phyloP scores from a whole-genome alignment of 2,113 vertebrate genomes.

The Riparia riparia region DNA sequence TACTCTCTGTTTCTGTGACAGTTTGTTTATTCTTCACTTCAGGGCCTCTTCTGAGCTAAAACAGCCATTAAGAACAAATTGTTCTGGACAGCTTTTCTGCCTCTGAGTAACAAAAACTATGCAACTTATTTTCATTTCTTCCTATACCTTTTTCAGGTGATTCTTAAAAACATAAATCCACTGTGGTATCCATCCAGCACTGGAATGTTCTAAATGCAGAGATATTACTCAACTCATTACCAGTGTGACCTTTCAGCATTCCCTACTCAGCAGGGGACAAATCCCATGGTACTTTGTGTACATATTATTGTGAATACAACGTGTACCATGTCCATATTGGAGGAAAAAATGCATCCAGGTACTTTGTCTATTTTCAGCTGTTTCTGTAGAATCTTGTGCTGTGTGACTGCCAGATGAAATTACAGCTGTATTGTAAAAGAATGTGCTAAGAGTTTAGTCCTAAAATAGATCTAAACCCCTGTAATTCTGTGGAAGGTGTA shows the following conservation, averaged over 20 bases:
- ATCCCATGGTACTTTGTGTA: not conserved
- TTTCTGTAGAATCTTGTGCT: not conserved
- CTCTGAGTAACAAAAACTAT: slow-evolving; percentile 42
- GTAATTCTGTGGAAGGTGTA: not conserved
- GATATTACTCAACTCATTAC: not conserved
- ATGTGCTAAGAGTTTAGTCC: not conserved
- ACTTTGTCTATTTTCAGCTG: not conserved
- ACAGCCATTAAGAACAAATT: slow-evolving; percentile 64
- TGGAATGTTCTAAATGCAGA: not conserved
- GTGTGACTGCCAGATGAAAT: not conserved
- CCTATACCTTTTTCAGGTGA: slow-evolving; percentile 49
- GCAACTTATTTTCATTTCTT: slow-evolving; percentile 10
- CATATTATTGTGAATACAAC: not conserved
- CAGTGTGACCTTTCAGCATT: not conserved
- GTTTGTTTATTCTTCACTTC: slow-evolving; percentile 72
- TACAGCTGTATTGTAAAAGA: not conserved
- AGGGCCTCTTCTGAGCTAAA: slow-evolving; percentile 66
- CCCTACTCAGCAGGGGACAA: not conserved
- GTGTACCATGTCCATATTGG: not conserved
- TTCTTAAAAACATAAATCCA: slow-evolving; percentile 11
- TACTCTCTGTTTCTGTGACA: slow-evolving; percentile 61
- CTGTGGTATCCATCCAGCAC: not conserved
- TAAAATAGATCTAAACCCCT: not conserved
- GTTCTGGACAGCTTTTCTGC: slow-evolving; percentile 63
- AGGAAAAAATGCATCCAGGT: not conserved